Percentiles rank a stretch among this genome's conserved stretches.
These are phyloP conservation scores for Asarcornis scutulata DNA, from an alignment of 2,113 vertebrate species.

Conservation along the genomic window DNA sequence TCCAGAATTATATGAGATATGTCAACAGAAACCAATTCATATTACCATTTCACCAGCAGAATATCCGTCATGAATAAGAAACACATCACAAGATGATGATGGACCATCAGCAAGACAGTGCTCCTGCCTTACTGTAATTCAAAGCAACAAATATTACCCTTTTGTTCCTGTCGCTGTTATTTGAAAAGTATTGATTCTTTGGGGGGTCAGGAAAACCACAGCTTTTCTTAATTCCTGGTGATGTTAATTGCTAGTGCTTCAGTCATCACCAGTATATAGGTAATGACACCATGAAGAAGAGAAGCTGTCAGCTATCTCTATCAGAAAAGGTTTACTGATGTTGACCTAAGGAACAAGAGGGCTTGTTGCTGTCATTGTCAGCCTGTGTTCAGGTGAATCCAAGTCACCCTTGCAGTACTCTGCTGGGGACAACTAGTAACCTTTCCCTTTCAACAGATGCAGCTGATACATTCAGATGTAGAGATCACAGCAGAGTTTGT, in stretches of 20 bases:
- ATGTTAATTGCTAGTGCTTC: neutral
- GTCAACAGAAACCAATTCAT: neutral
- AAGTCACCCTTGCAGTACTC: rapidly evolving
- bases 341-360: neutral
- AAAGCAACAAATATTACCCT: neutral
- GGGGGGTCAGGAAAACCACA: neutral
- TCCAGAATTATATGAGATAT: neutral
- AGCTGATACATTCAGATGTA: neutral
- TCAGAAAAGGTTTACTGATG: neutral
- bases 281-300: neutral
- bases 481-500: neutral
- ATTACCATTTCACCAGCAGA: neutral
- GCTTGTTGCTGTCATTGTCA: rapidly evolving
- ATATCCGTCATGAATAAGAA: neutral
- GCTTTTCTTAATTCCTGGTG: neutral
- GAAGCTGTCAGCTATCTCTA: neutral
- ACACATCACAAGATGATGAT: neutral
- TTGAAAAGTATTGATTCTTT: neutral
- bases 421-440: neutral
- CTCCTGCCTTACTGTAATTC: neutral
- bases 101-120: neutral
- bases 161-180: neutral
- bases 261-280: neutral
- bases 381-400: neutral
- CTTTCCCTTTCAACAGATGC: neutral